Conservation (phyloP, 2,888 invertebrate species). For the Yponomeuta evonymella region DNA sequence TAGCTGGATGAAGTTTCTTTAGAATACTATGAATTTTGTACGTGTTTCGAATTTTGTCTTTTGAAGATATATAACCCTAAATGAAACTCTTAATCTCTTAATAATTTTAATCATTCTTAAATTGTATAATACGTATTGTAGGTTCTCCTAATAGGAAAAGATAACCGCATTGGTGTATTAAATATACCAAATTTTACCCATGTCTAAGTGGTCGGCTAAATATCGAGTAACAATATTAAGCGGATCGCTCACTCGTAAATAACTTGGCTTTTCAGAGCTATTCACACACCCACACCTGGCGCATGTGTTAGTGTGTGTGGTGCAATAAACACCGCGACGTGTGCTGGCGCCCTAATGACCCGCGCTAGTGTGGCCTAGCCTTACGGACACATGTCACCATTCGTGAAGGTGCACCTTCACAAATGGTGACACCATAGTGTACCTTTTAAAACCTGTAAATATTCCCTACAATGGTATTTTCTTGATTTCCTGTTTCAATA, state of each 20-base stretch:
- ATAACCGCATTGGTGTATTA: neutral
- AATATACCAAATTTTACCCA: neutral
- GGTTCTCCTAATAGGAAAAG: too few species aligned
- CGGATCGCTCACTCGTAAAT: neutral
- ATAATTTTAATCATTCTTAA: too few species aligned
- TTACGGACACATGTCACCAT: neutral
- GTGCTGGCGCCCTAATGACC: neutral
- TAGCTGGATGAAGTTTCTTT: too few species aligned
- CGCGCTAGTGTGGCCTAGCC: neutral
- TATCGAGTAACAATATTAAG: neutral
- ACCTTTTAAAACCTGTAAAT: too few species aligned
- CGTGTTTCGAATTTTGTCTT: too few species aligned
- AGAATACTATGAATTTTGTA: too few species aligned
- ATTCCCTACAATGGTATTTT: too few species aligned
- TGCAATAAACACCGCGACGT: neutral
- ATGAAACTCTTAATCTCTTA: too few species aligned
- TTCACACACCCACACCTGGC: neutral
- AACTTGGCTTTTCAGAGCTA: neutral
- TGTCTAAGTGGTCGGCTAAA: neutral
- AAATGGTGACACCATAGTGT: too few species aligned
- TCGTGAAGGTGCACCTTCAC: neutral
- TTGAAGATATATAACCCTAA: too few species aligned
- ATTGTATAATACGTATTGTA: too few species aligned
- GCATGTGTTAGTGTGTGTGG: neutral
- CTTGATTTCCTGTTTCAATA: too few species aligned